Evolutionary conservation across 2,888 invertebrate genomes (phyloP).

Genomic region (Meganola albula): DNA sequence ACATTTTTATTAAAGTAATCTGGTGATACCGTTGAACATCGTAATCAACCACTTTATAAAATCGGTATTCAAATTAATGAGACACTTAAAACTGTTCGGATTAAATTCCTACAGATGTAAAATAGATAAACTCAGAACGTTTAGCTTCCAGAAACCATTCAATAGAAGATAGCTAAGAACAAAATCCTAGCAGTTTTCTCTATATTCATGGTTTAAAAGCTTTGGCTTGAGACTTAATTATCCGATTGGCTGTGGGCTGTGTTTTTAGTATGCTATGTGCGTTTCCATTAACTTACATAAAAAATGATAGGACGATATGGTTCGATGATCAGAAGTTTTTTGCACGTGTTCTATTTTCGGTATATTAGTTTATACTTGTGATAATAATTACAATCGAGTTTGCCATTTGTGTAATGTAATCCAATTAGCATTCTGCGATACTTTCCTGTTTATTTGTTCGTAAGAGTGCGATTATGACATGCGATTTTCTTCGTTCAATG

Average conservation of each 20-base stretch:
- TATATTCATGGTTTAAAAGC: slow-evolving; percentile 48
- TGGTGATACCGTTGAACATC: slow-evolving; percentile 25
- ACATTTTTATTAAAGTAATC: slow-evolving; percentile 15
- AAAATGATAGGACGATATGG: too few species aligned
- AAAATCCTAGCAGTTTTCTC: slow-evolving; percentile 49
- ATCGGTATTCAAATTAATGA: slow-evolving; percentile 30
- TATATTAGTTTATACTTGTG: too few species aligned
- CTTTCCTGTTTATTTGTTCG: too few species aligned
- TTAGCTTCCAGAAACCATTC: slow-evolving; percentile 40
- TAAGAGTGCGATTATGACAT: too few species aligned
- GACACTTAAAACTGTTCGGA: slow-evolving; percentile 36
- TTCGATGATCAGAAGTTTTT: too few species aligned
- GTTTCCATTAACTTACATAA: too few species aligned
- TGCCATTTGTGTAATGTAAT: too few species aligned
- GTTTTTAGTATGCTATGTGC: slow-evolving; percentile 30
- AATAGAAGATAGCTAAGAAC: slow-evolving; percentile 36
- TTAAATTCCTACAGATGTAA: slow-evolving; percentile 47
- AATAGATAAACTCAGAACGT: slow-evolving; percentile 48
- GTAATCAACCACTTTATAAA: slow-evolving; percentile 34
- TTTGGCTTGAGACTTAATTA: slow-evolving; percentile 52
- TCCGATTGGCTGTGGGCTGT: slow-evolving; percentile 41
- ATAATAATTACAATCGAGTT: too few species aligned
- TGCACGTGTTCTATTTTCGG: too few species aligned
- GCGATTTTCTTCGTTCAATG: too few species aligned
- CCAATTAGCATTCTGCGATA: too few species aligned